These are phyloP conservation scores for Drosophila trapezifrons DNA, from an alignment of 1,140 invertebrate species.

Conservation along the genomic window DNA sequence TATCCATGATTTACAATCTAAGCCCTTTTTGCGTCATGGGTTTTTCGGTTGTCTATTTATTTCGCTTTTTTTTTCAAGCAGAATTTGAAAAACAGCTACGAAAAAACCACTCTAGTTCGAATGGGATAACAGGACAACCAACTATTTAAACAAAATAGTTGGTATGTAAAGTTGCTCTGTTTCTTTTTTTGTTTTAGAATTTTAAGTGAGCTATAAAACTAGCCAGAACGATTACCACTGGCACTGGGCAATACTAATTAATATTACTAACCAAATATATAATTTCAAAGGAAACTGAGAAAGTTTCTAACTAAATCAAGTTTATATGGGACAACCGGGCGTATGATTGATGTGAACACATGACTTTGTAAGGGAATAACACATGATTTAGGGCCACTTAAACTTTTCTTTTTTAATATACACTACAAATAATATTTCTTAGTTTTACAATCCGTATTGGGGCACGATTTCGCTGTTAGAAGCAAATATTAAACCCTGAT, in stretches of 20 bases:
- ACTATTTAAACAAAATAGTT: no score
- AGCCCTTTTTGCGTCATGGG: not conserved
- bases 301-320: not conserved
- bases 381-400: not conserved
- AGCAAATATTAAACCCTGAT: not conserved
- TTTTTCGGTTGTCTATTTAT: no score
- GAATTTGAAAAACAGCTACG: no score
- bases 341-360: conserved; percentile 12
- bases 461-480: conserved; percentile 4
- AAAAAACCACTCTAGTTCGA: no score
- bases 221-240: no score
- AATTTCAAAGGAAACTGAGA: no score
- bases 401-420: not conserved
- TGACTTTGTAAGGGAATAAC: not conserved
- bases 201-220: no score
- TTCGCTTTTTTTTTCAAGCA: not conserved
- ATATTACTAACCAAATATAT: no score
- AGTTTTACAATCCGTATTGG: not conserved
- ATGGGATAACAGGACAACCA: no score
- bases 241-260: no score
- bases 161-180: no score
- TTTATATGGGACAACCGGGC: not conserved
- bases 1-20: conserved; percentile 23
- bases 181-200: no score
- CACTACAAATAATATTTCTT: not conserved